phyloP scores from a whole-genome alignment of 1,140 invertebrate species.

The Watersipora subatra region DNA sequence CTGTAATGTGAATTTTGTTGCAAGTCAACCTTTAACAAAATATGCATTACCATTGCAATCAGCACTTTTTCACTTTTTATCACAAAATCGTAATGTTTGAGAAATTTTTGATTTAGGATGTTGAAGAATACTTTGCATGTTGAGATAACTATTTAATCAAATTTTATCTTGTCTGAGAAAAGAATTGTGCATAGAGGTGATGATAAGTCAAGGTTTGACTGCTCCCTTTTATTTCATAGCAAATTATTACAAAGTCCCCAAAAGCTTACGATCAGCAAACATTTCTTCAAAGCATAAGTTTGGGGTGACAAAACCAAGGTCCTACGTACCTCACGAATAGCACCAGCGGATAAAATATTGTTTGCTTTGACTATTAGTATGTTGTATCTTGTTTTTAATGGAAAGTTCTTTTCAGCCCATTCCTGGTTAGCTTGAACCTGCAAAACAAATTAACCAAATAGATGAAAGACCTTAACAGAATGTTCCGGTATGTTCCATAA shows the following conservation, averaged over 20 bases:
- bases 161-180: not conserved
- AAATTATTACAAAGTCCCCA: no score
- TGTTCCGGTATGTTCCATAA: not conserved
- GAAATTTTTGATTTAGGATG: no score
- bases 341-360: not conserved
- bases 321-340: not conserved
- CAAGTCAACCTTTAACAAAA: no score
- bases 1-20: no score
- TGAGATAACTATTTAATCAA: not conserved
- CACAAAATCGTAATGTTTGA: no score
- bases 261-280: no score
- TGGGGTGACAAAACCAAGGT: not conserved
- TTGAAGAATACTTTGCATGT: no score
- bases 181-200: not conserved
- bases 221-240: not conserved
- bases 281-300: no score
- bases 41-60: no score
- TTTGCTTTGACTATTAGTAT: not conserved
- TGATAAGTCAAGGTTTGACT: not conserved
- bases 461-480: not conserved
- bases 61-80: no score
- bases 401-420: conserved; percentile 2
- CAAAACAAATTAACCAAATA: not conserved
- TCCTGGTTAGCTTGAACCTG: not conserved
- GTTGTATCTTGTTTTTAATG: not conserved